Conservation (phyloP, 1,140 invertebrate species). For the Lepidurus couesii region DNA sequence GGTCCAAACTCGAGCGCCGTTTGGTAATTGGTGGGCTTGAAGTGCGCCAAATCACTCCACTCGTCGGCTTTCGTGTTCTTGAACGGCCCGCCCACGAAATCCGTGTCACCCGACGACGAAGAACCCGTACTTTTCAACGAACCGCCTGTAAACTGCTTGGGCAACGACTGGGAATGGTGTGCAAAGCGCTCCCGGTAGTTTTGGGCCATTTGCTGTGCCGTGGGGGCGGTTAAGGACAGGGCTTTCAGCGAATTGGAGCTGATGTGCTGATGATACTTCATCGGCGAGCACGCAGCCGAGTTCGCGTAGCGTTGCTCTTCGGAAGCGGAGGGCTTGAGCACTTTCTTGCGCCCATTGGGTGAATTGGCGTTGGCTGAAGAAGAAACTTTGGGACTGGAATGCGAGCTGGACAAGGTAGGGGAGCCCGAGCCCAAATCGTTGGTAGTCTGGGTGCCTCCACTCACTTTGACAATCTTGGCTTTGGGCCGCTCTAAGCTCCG, state of each 20-base stretch:
- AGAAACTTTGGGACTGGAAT: background rate
- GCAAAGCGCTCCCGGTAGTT: slow-evolving; percentile 70
- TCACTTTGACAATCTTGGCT: slow-evolving; percentile 66
- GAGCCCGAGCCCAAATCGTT: slow-evolving; percentile 56
- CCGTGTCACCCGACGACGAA: background rate
- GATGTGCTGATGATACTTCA: slow-evolving; percentile 26
- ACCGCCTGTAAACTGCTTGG: slow-evolving; percentile 43
- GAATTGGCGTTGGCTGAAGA: slow-evolving; percentile 28
- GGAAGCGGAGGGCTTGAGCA: slow-evolving; percentile 29
- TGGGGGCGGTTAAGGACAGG: slow-evolving; percentile 70
- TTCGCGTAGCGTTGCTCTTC: slow-evolving; percentile 47
- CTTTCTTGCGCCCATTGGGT: background rate
- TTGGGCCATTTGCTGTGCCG: slow-evolving; percentile 74
- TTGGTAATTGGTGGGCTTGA: slow-evolving; percentile 14
- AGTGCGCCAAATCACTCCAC: slow-evolving; percentile 45
- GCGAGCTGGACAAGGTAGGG: slow-evolving; percentile 35
- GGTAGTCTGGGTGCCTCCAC: slow-evolving; percentile 80
- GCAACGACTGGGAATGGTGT: slow-evolving; percentile 47
- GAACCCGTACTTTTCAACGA: background rate
- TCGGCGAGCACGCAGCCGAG: slow-evolving; percentile 33
- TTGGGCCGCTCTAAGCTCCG: slow-evolving; percentile 39
- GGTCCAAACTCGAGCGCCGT: background rate
- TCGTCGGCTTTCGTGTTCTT: slow-evolving; percentile 41
- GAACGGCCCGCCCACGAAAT: slow-evolving; percentile 45
- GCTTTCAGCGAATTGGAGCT: slow-evolving; percentile 46